Evolutionary conservation across 2,888 invertebrate genomes (phyloP).

Genomic region (Dryococelus australis): DNA sequence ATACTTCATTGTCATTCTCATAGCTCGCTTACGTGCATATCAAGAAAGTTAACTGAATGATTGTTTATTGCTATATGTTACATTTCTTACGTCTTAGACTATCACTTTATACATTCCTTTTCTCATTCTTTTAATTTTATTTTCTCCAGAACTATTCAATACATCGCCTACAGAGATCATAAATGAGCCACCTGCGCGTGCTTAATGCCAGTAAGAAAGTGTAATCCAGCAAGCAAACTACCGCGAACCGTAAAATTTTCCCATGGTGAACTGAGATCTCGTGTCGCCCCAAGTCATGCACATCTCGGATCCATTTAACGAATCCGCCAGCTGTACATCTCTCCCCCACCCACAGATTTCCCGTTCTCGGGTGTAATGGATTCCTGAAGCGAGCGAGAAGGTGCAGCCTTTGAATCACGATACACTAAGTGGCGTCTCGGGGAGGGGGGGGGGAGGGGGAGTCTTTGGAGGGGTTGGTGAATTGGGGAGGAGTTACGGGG

Average conservation of each 20-base stretch:
- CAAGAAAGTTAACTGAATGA: too few species aligned
- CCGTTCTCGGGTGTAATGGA: background rate
- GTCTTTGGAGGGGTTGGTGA: background rate
- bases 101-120: too few species aligned
- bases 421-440: background rate
- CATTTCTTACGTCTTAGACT: too few species aligned
- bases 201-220: background rate
- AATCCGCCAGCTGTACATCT: background rate
- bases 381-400: background rate
- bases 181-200: background rate
- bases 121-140: too few species aligned
- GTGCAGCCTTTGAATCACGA: constrained; percentile 9
- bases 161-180: too few species aligned
- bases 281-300: background rate
- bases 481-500: background rate
- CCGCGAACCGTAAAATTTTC: background rate
- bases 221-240: background rate
- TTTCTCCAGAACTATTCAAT: too few species aligned
- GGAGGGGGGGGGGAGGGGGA: background rate
- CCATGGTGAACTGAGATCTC: background rate
- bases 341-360: background rate
- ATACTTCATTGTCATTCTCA: too few species aligned
- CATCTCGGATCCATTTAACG: background rate
- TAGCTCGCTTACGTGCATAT: too few species aligned
- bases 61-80: too few species aligned